Evolutionary conservation across 1,140 invertebrate genomes (phyloP).

Genomic region (Druon quercuslanigerum): DNA sequence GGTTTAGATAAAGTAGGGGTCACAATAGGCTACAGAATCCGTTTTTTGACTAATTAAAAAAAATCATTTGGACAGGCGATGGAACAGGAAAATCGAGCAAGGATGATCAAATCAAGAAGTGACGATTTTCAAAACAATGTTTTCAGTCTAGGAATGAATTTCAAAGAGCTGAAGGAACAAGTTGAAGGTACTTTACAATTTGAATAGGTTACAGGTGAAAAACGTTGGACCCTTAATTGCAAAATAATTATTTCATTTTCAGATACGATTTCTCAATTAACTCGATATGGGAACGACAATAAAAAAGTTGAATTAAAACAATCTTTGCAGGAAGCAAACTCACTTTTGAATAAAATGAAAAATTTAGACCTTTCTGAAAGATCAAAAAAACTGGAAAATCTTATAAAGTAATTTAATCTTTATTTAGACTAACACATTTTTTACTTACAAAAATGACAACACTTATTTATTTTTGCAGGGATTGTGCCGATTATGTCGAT

Average conservation of each 20-base stretch:
- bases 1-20: no score
- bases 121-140: conserved; percentile 69
- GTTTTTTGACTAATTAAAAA: no score
- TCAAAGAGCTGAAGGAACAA: conserved; percentile 61
- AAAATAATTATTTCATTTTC: conserved; percentile 22
- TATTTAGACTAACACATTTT: no score
- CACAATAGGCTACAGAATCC: neutral
- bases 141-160: conserved; percentile 63
- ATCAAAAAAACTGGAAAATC: conserved; percentile 70
- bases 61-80: conserved; percentile 50
- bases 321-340: conserved; percentile 78
- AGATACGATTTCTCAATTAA: conserved; percentile 71
- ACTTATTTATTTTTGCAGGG: conserved; percentile 45
- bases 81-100: conserved; percentile 50
- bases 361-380: conserved; percentile 72
- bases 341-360: conserved; percentile 77
- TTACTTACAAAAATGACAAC: neutral
- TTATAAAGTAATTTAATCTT: conserved; percentile 65
- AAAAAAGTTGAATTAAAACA: conserved; percentile 78
- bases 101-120: conserved; percentile 61
- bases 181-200: conserved; percentile 55
- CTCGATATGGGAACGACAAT: conserved; percentile 77
- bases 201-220: neutral
- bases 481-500: conserved; percentile 58
- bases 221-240: no score